Base-by-base conservation (phyloP, 2,888 invertebrate genomes). In the Hoplodrina ambigua region DNA sequence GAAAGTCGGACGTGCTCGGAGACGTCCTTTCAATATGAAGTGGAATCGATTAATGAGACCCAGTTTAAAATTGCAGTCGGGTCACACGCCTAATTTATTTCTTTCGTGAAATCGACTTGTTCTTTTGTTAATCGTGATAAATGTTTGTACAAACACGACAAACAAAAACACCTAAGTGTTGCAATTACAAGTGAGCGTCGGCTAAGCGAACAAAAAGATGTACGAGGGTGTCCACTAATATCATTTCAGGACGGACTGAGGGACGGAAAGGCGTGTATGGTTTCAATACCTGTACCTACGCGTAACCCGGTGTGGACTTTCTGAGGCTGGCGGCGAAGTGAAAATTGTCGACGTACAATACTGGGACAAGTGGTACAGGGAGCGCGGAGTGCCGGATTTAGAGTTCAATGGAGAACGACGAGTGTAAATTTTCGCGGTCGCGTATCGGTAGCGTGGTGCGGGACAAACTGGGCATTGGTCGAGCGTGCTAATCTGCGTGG, bases 401-500 rank as follows among this genome's bases (percentile, higher is more conserved):
- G 78, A 87, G 90, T 89, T 92, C 94, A 89, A 93, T 94, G 94
- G 90, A 93, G 84, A 88, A 88, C 87, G 88, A 85, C 82, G 86
- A 89, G 86, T 91, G 91, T 87, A 88, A 88, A 93, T 92, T 92
- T 92, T 92, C 91, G 89, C 83, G 82, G 85, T 75, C 80, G 86
- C 63, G 60, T 68, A 85, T 85, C 74, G 82, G 86, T 86, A 75
- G 84, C 86, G 87, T 86, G 83, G 88, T 90, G 84, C 85, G 75
- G 86, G 85, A 86, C 86, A 82, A 86, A 90, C 90, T 89, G 90
- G 90, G 88, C 90, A 90, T 90, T 92, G 92, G 92, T 88, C 88
- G 92, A 93, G 89, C 91, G 91, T 90, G 92, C 95, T 94, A 95
- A 96, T 96, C 94, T 95, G 94, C 93, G 93, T 93, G 89, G 94